Base-by-base conservation (phyloP, 2,888 invertebrate genomes). In the Crepidodera aurea region DNA sequence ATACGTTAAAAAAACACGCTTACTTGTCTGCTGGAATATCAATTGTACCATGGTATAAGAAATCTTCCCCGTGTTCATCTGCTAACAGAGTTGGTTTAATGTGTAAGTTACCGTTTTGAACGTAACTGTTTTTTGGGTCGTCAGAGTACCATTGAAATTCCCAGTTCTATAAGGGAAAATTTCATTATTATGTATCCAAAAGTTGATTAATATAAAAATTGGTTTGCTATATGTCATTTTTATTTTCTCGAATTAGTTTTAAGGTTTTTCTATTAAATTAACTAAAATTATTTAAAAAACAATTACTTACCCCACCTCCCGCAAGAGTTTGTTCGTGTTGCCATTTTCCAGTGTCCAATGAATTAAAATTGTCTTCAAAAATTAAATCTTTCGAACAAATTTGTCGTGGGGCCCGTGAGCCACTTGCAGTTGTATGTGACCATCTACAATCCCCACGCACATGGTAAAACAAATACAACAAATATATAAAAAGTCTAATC, bases 71-170 rank as follows among this genome's bases (percentile, higher is more conserved):
- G 13, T 27, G 8, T 27, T 48, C 48, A 13, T 48, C 86, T 5
- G 84, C 77, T 19, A 85, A 83, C 19, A 88, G 73, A 0, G 87
- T 84, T 1, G 91, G 90, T 69, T 84, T 84, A 65, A 91, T 85
- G 77, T 83, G 84, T 6, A 90, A 81, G 2, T 78, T 75, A 1
- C 89, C 88, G 69, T 84, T 81, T 67, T 83, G 79, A 0, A 82
- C 79, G 76, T 84, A 90, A 50, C 88, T 88, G 78, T 90, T 89
- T 1, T 84, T 82, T 15, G 89, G 82, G 75, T 88, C 88, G 80
- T 90, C 89, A 70, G 78, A 84, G 77, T 88, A 89, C 80, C 87
- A 87, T 78, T 90, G 87, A 78, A 90, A 90, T 76, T 90, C 89
- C 87, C 87, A 87, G 77, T 89, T 89, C 87, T 88, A 40, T 8